phyloP scores from a whole-genome alignment of 1,140 invertebrate species.

The Linepithema humile region DNA sequence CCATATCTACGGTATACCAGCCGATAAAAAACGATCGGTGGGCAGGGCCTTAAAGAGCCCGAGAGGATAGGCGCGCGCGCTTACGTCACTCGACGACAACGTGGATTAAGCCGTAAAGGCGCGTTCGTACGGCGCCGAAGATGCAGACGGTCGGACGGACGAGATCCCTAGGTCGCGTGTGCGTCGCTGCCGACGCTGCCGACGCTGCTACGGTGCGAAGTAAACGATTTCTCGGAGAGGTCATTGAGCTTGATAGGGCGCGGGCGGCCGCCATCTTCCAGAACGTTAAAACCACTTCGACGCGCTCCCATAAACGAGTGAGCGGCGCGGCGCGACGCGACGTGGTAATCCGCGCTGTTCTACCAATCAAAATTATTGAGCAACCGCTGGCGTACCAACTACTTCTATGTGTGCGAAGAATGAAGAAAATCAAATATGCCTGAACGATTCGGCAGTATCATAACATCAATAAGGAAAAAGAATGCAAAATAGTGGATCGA shows the following conservation, averaged over 20 bases:
- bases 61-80: slow-evolving; percentile 29
- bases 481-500: slow-evolving; percentile 29
- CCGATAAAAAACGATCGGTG: slow-evolving; percentile 1
- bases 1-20: slow-evolving; percentile 4
- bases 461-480: slow-evolving; percentile 6
- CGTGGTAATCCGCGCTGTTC: slow-evolving; percentile 39
- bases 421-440: background rate
- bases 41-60: slow-evolving; percentile 17
- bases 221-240: slow-evolving; percentile 79
- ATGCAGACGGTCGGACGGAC: slow-evolving; percentile 42
- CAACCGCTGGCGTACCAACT: slow-evolving; percentile 13
- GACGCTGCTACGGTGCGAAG: slow-evolving; percentile 68
- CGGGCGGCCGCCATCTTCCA: slow-evolving; percentile 79
- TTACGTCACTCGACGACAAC: slow-evolving; percentile 60
- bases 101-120: slow-evolving; percentile 67
- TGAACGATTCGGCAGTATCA: slow-evolving; percentile 14
- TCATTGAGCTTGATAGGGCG: slow-evolving; percentile 80
- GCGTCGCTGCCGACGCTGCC: slow-evolving; percentile 47
- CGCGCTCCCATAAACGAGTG: slow-evolving; percentile 63
- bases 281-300: slow-evolving; percentile 71
- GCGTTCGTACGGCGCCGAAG: slow-evolving; percentile 66
- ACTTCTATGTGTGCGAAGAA: background rate
- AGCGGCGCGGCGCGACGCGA: slow-evolving; percentile 2
- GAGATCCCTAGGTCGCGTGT: slow-evolving; percentile 46
- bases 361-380: slow-evolving; percentile 58